phyloP scores from a whole-genome alignment of 2,113 vertebrate species.

The Perognathus longimembris region DNA sequence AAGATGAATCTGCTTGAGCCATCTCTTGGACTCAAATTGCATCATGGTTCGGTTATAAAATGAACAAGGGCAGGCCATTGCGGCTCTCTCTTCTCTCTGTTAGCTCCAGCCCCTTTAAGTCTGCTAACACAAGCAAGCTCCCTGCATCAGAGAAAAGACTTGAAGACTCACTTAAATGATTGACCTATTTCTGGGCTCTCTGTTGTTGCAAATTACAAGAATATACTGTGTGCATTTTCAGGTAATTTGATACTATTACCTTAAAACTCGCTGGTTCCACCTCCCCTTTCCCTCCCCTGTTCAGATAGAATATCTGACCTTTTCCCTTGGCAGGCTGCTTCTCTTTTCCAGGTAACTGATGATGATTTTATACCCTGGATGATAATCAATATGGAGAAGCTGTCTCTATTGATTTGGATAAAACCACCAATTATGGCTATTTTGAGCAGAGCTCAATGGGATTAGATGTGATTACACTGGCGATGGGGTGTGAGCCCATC shows the following conservation, averaged over 20 bases:
- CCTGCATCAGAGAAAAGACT: not conserved
- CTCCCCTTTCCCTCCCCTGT: slow-evolving; percentile 34
- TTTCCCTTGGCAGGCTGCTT: slow-evolving; percentile 72
- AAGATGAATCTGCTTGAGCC: not conserved
- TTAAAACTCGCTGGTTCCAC: slow-evolving; percentile 67
- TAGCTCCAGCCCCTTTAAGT: slow-evolving; percentile 62
- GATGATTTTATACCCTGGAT: slow-evolving; percentile 76
- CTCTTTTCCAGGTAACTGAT: slow-evolving; percentile 70
- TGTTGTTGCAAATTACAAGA: slow-evolving; percentile 75
- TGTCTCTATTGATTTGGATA: slow-evolving; percentile 81
- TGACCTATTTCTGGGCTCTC: slow-evolving; percentile 77
- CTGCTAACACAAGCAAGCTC: slow-evolving; percentile 37
- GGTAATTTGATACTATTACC: slow-evolving; percentile 78
- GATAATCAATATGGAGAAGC: slow-evolving; percentile 79
- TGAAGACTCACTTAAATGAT: slow-evolving; percentile 75
- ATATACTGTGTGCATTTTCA: slow-evolving; percentile 71
- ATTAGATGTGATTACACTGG: slow-evolving; percentile 75
- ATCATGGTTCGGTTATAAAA: not conserved
- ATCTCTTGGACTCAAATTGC: slow-evolving; percentile 27
- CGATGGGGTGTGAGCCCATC: slow-evolving; percentile 64
- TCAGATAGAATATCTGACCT: slow-evolving; percentile 77
- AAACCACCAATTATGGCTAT: slow-evolving; percentile 81
- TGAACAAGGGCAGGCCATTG: not conserved
- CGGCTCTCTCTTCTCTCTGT: not conserved
- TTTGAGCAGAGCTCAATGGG: slow-evolving; percentile 78